phyloP scores from a whole-genome alignment of 2,113 vertebrate species.

The Hypanus sabinus region DNA sequence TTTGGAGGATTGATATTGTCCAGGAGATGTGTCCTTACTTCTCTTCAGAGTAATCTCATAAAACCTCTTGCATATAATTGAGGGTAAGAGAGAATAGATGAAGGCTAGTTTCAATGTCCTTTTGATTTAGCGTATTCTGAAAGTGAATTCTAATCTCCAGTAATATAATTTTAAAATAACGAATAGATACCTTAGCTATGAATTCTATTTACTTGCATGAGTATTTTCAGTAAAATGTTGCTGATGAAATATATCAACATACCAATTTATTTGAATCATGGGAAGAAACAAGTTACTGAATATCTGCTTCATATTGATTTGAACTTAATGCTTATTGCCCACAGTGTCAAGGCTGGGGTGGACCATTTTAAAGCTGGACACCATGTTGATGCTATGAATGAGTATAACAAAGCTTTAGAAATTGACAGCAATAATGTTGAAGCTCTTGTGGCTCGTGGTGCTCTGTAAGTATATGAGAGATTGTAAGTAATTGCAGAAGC shows the following conservation, averaged over 20 bases:
- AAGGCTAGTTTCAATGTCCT: not conserved
- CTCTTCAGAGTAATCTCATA: too few species aligned
- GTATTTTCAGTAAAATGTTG: not conserved
- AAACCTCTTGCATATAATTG: too few species aligned
- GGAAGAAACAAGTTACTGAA: not conserved
- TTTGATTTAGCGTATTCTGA: not conserved
- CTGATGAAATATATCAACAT: not conserved
- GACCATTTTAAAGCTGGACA: constrained; percentile 86
- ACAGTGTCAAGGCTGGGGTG: constrained; percentile 85
- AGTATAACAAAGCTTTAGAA: constrained; percentile 94
- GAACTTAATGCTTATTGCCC: constrained; percentile 25
- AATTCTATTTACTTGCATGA: not conserved
- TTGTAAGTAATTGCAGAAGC: not conserved
- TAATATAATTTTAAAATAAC: not conserved
- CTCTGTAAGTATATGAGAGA: constrained; percentile 67
- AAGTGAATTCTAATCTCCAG: not conserved
- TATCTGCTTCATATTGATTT: not conserved
- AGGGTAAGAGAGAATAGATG: too few species aligned
- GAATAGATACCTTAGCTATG: not conserved
- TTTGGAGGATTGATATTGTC: too few species aligned
- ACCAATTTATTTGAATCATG: not conserved
- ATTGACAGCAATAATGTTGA: constrained; percentile 89
- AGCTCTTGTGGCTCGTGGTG: constrained; percentile 91
- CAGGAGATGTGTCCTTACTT: too few species aligned
- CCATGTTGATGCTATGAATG: constrained; percentile 94